Conservation (phyloP, 2,113 vertebrate genomes). For the Opisthocomus hoazin region DNA sequence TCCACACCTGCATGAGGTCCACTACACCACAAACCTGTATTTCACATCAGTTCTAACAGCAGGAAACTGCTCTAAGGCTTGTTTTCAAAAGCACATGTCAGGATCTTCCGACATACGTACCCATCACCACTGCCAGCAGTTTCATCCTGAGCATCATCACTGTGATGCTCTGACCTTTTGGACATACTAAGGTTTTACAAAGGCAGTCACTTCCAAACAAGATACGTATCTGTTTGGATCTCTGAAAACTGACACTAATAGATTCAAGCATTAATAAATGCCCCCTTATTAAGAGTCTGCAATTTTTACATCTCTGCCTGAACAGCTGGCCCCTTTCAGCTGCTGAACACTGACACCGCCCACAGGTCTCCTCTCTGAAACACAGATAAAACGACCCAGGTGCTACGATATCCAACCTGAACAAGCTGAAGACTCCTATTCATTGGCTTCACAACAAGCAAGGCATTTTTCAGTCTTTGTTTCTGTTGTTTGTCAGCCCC, state of each 20-base stretch:
- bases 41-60: background rate
- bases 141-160: background rate
- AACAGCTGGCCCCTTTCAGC: background rate
- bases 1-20: background rate
- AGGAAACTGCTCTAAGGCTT: background rate
- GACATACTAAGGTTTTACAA: background rate
- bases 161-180: background rate
- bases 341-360: background rate
- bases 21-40: background rate
- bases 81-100: background rate
- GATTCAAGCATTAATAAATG: background rate
- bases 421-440: background rate
- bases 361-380: background rate
- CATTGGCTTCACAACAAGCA: background rate
- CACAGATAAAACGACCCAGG: background rate
- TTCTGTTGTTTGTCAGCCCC: background rate
- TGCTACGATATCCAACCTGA: background rate
- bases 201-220: background rate
- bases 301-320: background rate
- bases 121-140: background rate
- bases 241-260: background rate
- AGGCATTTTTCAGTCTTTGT: background rate
- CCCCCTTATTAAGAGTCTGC: background rate
- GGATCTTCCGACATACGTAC: background rate
- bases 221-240: accelerated